A percentile compares a stretch with the other conserved stretches of the same genome.
Conservation (phyloP, 2,888 invertebrate genomes). For the Holacanthella duospinosa region DNA sequence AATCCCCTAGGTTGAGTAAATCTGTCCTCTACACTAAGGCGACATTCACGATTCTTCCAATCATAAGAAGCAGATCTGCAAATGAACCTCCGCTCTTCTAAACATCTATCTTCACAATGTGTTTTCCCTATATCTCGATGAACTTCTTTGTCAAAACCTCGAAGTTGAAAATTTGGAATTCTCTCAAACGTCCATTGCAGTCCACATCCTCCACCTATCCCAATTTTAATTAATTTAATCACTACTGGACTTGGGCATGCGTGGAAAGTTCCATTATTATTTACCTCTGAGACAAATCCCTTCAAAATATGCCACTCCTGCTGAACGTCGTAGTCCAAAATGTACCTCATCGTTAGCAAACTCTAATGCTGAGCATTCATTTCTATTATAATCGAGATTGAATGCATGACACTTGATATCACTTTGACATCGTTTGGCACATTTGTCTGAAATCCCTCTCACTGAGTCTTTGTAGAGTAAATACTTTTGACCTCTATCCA, state of each 20-base stretch:
- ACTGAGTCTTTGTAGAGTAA: constrained; percentile 39
- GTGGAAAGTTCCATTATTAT: neutral
- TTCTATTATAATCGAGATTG: constrained; percentile 43
- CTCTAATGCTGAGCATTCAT: constrained; percentile 41
- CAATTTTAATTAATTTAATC: neutral
- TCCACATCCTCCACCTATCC: constrained; percentile 41
- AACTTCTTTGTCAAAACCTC: constrained; percentile 41
- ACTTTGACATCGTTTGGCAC: constrained; percentile 41
- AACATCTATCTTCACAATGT: constrained; percentile 46
- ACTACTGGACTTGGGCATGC: too few relatives aligned
- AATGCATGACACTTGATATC: constrained; percentile 42
- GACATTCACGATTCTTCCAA: constrained; percentile 44
- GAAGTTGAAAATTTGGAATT: constrained; percentile 44
- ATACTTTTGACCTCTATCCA: constrained; percentile 39
- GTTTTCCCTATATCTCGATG: constrained; percentile 40
- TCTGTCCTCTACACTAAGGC: constrained; percentile 46
- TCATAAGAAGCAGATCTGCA: constrained; percentile 48
- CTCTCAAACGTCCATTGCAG: constrained; percentile 46
- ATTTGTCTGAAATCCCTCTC: constrained; percentile 42
- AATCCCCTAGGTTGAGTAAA: constrained; percentile 46
- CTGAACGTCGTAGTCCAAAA: constrained; percentile 39
- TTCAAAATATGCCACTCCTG: constrained; percentile 42
- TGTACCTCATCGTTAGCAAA: constrained; percentile 39
- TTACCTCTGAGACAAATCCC: constrained; percentile 41
- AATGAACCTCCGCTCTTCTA: constrained; percentile 45